phyloP scores from a whole-genome alignment of 2,113 vertebrate genomes.

The Mionectes macconnelli region DNA sequence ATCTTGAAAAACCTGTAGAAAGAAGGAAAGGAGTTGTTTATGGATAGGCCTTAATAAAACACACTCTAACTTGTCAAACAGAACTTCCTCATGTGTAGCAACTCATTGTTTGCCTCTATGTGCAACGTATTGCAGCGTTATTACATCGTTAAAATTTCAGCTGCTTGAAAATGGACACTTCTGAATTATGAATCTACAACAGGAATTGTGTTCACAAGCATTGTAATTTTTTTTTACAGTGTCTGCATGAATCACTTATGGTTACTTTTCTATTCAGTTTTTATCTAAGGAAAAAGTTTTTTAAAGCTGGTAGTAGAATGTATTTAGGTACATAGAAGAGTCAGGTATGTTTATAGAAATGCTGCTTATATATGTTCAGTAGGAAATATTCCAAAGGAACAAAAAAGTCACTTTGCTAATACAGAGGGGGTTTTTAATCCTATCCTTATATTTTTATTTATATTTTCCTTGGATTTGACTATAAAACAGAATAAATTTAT shows the following conservation, averaged over 20 bases:
- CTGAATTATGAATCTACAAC: background rate
- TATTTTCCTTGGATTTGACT: background rate
- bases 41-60: background rate
- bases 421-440: background rate
- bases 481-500: background rate
- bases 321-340: background rate
- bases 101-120: background rate
- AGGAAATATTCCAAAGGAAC: background rate
- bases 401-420: background rate
- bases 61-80: background rate
- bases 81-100: background rate
- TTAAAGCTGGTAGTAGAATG: background rate
- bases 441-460: background rate
- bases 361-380: background rate
- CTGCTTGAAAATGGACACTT: background rate
- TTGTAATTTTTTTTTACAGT: background rate
- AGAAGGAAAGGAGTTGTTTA: background rate
- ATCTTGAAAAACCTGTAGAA: background rate
- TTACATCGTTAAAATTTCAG: background rate
- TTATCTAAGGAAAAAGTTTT: background rate
- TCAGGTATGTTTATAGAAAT: background rate
- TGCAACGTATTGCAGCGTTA: background rate
- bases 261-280: background rate
- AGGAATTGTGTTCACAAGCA: background rate
- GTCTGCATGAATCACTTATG: background rate